phyloP scores from a whole-genome alignment of 1,140 invertebrate genomes.

The Trypoxylus dichotomus region DNA sequence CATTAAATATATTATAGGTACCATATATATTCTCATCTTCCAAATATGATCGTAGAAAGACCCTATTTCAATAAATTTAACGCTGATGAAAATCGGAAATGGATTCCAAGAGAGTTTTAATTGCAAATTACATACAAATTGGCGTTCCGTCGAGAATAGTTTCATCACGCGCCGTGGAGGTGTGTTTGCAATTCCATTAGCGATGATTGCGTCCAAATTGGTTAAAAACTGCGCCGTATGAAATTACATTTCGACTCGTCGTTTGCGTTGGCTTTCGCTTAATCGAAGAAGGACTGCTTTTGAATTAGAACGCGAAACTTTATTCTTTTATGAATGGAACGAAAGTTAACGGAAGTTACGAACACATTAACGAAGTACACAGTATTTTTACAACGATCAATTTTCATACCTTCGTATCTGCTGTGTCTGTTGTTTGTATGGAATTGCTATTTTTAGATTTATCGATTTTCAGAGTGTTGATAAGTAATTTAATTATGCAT shows the following conservation, averaged over 20 bases:
- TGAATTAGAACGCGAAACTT: not conserved
- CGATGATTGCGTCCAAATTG: not conserved
- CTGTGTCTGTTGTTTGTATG: no score
- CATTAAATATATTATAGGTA: no score
- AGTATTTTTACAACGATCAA: no score
- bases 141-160: not conserved
- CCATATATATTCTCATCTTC: no score
- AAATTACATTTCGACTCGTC: not conserved
- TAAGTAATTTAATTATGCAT: no score
- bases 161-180: not conserved
- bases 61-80: not conserved
- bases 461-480: no score
- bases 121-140: not conserved
- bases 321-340: not conserved
- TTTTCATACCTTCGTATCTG: no score
- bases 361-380: no score
- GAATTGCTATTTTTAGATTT: no score
- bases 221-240: not conserved
- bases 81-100: not conserved
- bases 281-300: not conserved
- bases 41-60: not conserved
- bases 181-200: constrained; percentile 11
- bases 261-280: not conserved
- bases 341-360: no score
- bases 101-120: not conserved